Evolutionary conservation across 2,888 invertebrate species (phyloP).

Genomic region (Eudemis profundana): DNA sequence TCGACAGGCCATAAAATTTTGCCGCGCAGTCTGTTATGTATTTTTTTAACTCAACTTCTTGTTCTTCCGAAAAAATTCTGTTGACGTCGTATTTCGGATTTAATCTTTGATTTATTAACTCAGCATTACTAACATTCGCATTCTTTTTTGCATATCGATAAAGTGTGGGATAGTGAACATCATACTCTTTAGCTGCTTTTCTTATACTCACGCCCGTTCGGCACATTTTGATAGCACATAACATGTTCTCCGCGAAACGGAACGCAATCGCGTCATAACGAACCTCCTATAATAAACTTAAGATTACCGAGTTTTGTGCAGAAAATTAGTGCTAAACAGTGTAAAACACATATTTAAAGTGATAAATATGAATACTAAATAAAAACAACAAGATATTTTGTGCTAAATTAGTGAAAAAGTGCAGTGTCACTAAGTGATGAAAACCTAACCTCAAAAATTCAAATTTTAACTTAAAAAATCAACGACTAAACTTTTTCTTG

Average conservation of each 20-base stretch:
- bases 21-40: not conserved
- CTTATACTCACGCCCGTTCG: conserved; percentile 14
- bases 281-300: no score
- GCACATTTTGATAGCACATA: conserved; percentile 3
- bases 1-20: not conserved
- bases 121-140: conserved; percentile 3
- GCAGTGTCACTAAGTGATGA: no score
- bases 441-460: no score
- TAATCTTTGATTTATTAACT: conserved; percentile 19
- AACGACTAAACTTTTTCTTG: no score
- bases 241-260: conserved; percentile 19
- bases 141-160: conserved; percentile 16
- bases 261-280: no score
- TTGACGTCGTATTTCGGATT: conserved; percentile 36
- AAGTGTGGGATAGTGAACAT: conserved; percentile 19
- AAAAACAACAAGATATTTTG: no score
- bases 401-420: no score
- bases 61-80: conserved; percentile 14
- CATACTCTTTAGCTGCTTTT: conserved; percentile 25
- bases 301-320: no score
- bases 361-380: no score
- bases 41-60: not conserved
- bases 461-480: no score
- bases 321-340: no score
- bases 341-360: no score